Base-by-base conservation (phyloP, 2,113 vertebrate species). In the Charadrius vociferus region DNA sequence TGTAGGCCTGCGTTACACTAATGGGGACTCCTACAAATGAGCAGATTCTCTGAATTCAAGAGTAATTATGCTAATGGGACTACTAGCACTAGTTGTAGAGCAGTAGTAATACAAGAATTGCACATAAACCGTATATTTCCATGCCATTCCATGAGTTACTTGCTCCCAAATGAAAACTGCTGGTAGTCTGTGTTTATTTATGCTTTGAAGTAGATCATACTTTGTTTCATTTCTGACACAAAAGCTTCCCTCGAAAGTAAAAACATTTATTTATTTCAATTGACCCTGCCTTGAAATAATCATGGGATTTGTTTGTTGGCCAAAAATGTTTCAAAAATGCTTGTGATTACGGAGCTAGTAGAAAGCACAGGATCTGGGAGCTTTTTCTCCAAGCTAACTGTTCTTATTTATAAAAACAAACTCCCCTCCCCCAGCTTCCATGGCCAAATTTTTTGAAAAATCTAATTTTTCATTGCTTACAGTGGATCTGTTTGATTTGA, bases 31-130 rank as follows among this genome's bases (percentile, higher is more conserved):
- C 41, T 61, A 81, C 16, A 90, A 86, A 95, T 49, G n/a, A 96
- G 41, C 39, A 88, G 47, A 86, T 86, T 83, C 45, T 90, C 72
- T 65, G 68, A 92, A 86, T 71, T 88, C 55, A 79, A 65, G 59
- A 83, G 34, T 86, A 83, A 94, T 93, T 94, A 92, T 94, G 37
- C 66, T 90, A 94, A 86, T 77, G 67, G 71, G 87, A 92, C 62
- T 66, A 47, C 34, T 65, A 93, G 21, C 14, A 86, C 13, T 90
- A 88, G 78, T 47, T 75, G 62, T 86, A 87, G 37, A 86, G 39
- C 26, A 56, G 52, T 14, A 88, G 58, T 59, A 93, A 79, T 22
- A 62, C 59, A 80, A 91, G 74, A 77, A 77, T 49, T 80, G 41
- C 55, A 66, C 61, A 88, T 74, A 92, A 93, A 62, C 45, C 0